A percentile compares a stretch with the other conserved stretches of the same genome.
These are phyloP conservation scores for Semotilus atromaculatus DNA, from an alignment of 2,797 vertebrate species.

Conservation along the genomic window DNA sequence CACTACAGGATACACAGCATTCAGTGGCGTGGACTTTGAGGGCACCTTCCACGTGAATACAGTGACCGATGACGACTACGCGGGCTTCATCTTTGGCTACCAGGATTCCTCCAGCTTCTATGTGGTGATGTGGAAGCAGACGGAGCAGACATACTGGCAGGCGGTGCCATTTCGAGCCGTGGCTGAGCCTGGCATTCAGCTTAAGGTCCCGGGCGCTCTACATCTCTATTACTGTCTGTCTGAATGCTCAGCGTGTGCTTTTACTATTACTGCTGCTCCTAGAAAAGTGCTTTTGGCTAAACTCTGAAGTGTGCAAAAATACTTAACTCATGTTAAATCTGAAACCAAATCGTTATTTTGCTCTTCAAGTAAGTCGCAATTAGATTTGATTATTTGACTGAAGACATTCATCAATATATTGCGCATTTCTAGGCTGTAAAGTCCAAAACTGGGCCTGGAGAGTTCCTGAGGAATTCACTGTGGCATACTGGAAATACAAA, in stretches of 20 bases:
- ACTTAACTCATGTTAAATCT: conserved; percentile 14
- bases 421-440: conserved; percentile 87
- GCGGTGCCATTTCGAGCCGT: conserved; percentile 96
- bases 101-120: conserved; percentile 99
- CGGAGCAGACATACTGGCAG: conserved; percentile 98
- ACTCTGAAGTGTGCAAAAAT: conserved; percentile 28
- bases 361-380: background rate
- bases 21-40: conserved; percentile 98
- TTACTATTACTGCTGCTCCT: conserved; percentile 42
- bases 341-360: conserved; percentile 3
- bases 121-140: conserved; percentile 99
- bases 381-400: background rate
- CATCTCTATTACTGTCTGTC: background rate
- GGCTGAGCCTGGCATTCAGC: conserved; percentile 96
- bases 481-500: conserved; percentile 96
- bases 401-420: background rate
- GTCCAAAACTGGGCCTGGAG: conserved; percentile 94
- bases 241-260: conserved; percentile 19
- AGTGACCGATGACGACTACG: conserved; percentile 93
- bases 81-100: conserved; percentile 98
- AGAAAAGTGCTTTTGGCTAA: conserved; percentile 13
- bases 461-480: conserved; percentile 95
- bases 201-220: conserved; percentile 84
- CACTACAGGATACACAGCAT: conserved; percentile 91
- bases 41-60: conserved; percentile 99